These are phyloP conservation scores for Myathropa florea DNA, from an alignment of 2,888 invertebrate genomes.

Conservation along the genomic window DNA sequence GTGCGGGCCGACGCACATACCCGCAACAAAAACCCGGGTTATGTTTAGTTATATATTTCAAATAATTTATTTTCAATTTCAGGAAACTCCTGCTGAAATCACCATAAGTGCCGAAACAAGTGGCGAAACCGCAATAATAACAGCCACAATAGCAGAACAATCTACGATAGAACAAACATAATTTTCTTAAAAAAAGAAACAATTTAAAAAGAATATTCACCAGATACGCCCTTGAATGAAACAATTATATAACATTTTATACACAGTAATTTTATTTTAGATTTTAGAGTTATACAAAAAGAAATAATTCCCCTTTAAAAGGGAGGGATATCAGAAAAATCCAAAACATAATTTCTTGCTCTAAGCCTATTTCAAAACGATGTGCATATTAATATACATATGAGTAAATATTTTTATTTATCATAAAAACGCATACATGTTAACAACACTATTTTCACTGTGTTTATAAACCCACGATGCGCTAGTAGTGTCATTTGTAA, in stretches of 20 bases:
- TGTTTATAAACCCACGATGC: not conserved
- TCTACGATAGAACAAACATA: conserved; percentile 60
- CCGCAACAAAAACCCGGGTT: too few relatives aligned
- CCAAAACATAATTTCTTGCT: conserved; percentile 25
- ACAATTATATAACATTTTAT: conserved; percentile 69
- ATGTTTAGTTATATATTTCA: not conserved
- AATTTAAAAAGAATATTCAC: conserved; percentile 37
- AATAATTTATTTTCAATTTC: conserved; percentile 25
- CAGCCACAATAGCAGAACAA: conserved; percentile 63
- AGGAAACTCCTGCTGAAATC: conserved; percentile 80
- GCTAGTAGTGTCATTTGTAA: conserved; percentile 48
- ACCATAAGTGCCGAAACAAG: conserved; percentile 75
- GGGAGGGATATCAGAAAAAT: conserved; percentile 52
- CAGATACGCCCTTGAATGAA: conserved; percentile 64
- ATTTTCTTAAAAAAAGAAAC: conserved; percentile 41
- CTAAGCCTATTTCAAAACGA: conserved; percentile 60
- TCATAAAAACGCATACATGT: conserved; percentile 5
- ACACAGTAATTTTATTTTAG: conserved; percentile 68
- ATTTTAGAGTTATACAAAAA: conserved; percentile 57
- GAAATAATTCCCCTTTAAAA: conserved; percentile 45
- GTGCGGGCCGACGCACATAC: too few relatives aligned
- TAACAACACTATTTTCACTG: not conserved
- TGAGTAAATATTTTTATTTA: not conserved
- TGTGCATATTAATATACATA: conserved; percentile 48
- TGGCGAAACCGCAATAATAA: conserved; percentile 73